Conservation (phyloP, 1,140 invertebrate species). For the Drosophila willistoni region DNA sequence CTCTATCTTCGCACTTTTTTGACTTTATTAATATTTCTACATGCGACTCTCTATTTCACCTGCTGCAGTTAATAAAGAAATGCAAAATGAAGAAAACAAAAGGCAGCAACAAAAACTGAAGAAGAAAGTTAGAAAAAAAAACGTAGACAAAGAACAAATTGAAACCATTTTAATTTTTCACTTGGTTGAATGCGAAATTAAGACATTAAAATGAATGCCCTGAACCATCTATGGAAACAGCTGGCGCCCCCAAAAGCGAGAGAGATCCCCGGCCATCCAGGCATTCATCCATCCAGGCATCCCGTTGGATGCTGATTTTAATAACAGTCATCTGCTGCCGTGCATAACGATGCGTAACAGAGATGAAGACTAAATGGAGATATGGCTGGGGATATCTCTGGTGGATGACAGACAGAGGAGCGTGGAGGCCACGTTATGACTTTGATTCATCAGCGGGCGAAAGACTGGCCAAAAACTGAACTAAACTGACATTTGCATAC, state of each 20-base stretch:
- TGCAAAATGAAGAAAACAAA: constrained; percentile 43
- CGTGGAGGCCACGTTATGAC: constrained; percentile 67
- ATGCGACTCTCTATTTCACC: constrained; percentile 60
- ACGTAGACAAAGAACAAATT: constrained; percentile 31
- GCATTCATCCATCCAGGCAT: constrained; percentile 4
- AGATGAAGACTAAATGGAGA: constrained; percentile 32
- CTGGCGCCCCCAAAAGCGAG: not conserved
- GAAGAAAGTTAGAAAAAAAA: constrained; percentile 27
- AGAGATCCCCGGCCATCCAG: not conserved
- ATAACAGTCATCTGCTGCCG: constrained; percentile 81
- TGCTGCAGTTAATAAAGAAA: constrained; percentile 65
- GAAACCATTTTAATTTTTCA: constrained; percentile 80
- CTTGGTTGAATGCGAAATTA: constrained; percentile 82
- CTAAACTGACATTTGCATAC: constrained; percentile 71
- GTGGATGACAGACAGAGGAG: constrained; percentile 13
- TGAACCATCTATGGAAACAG: constrained; percentile 31
- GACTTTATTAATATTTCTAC: constrained; percentile 78
- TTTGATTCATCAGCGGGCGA: constrained; percentile 72
- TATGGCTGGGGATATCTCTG: not conserved
- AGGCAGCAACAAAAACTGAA: constrained; percentile 9
- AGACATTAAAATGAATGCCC: constrained; percentile 80
- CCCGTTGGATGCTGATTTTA: constrained; percentile 64
- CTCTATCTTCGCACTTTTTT: not conserved
- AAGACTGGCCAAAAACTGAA: constrained; percentile 53
- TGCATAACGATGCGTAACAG: constrained; percentile 82